Evolutionary conservation across 2,797 vertebrate genomes (phyloP).

Genomic region (Bovichtus variegatus): DNA sequence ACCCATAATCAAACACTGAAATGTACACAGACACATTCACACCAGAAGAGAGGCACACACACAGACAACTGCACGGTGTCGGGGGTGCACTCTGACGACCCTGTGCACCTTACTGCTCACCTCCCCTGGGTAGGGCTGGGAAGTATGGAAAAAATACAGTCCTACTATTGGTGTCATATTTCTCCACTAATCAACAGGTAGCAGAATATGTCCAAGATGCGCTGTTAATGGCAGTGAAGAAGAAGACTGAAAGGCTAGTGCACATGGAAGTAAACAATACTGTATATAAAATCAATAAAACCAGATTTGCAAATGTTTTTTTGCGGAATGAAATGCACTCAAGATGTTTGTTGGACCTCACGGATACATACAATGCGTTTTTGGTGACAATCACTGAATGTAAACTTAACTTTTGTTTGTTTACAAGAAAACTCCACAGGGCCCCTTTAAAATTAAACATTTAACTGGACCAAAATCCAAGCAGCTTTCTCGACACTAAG

Average conservation of each 20-base stretch:
- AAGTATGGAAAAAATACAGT: neutral
- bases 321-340: neutral
- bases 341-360: neutral
- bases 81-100: constrained; percentile 1
- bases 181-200: neutral
- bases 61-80: constrained; percentile 1
- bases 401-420: constrained; percentile 9
- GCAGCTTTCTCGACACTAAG: constrained; percentile 39
- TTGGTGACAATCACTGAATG: neutral
- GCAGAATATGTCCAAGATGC: neutral
- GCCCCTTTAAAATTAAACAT: constrained; percentile 11
- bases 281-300: neutral
- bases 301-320: neutral
- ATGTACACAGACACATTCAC: constrained; percentile 46
- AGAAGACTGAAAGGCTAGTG: neutral
- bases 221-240: neutral
- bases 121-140: neutral
- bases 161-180: neutral
- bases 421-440: neutral
- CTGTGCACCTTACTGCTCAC: neutral
- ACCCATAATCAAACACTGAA: constrained; percentile 74
- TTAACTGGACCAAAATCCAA: constrained; percentile 13
- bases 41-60: constrained; percentile 7
- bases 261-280: neutral
- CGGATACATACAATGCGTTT: neutral